Percentiles rank a stretch among this genome's conserved stretches.
Conservation (phyloP, 2,888 invertebrate genomes). For the Stenodera caucasica region DNA sequence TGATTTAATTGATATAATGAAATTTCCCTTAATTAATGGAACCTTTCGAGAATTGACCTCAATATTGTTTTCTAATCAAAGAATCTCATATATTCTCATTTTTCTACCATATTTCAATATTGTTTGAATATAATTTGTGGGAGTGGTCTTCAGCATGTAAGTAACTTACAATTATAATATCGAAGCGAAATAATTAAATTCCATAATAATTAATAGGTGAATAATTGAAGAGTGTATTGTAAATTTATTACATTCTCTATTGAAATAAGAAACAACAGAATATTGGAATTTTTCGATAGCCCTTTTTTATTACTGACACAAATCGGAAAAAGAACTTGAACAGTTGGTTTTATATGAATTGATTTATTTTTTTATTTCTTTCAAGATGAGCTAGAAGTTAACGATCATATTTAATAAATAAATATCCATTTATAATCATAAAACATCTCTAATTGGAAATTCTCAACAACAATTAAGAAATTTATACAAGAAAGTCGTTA, state of each 20-base stretch:
- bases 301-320: too few species aligned
- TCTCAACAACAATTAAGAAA: neutral
- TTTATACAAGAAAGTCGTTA: neutral
- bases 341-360: constrained; percentile 5
- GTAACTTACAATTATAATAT: constrained; percentile 27
- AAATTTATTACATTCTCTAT: constrained; percentile 12
- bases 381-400: neutral
- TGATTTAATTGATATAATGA: too few species aligned
- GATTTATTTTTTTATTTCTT: neutral
- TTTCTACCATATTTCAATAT: too few species aligned
- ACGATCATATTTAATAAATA: neutral
- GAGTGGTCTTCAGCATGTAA: constrained; percentile 32
- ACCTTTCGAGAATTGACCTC: too few species aligned
- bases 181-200: constrained; percentile 29
- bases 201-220: constrained; percentile 29
- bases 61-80: too few species aligned
- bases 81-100: too few species aligned
- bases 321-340: neutral
- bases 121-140: constrained; percentile 23
- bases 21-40: too few species aligned
- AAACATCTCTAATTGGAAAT: neutral
- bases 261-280: constrained; percentile 9
- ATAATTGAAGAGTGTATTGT: constrained; percentile 26
- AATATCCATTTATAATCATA: neutral
- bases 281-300: too few species aligned